Percentiles rank a stretch among this genome's conserved stretches.
Conservation (phyloP, 2,888 invertebrate genomes). For the Trichacis sp. region DNA sequence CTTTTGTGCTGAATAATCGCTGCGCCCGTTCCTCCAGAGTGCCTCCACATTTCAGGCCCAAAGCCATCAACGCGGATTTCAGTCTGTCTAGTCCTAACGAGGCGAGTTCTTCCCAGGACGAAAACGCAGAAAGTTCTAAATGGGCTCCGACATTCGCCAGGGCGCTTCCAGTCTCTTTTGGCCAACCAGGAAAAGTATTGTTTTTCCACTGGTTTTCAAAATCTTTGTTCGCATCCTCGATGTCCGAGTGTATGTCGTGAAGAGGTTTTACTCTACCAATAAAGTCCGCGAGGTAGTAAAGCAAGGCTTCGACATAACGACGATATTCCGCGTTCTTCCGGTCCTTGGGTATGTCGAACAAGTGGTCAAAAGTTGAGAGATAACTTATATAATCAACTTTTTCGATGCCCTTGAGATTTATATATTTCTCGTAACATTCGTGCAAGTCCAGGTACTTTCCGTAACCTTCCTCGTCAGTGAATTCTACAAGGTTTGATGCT, state of each 20-base stretch:
- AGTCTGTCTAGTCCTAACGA: slow-evolving; percentile 96
- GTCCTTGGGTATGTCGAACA: slow-evolving; percentile 94
- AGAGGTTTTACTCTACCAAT: slow-evolving; percentile 87
- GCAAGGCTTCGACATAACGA: slow-evolving; percentile 84
- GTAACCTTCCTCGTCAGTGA: slow-evolving; percentile 99
- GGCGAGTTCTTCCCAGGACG: slow-evolving; percentile 96
- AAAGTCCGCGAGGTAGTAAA: slow-evolving; percentile 89
- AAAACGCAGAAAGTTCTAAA: slow-evolving; percentile 97
- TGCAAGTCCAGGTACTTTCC: slow-evolving; percentile 98
- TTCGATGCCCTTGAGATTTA: slow-evolving; percentile 97
- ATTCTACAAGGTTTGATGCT: slow-evolving; percentile 88
- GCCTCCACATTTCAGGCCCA: slow-evolving; percentile 98
- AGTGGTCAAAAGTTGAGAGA: slow-evolving; percentile 91
- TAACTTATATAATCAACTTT: slow-evolving; percentile 97
- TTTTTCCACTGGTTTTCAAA: slow-evolving; percentile 90
- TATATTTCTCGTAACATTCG: slow-evolving; percentile 94
- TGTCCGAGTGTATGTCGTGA: slow-evolving; percentile 82
- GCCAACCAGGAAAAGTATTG: slow-evolving; percentile 95
- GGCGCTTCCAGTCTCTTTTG: slow-evolving; percentile 94
- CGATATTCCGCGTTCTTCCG: slow-evolving; percentile 89
- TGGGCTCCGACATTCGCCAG: slow-evolving; percentile 95
- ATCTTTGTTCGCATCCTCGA: slow-evolving; percentile 82
- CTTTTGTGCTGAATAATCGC: slow-evolving; percentile 95
- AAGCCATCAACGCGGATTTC: slow-evolving; percentile 96
- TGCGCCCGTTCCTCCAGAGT: slow-evolving; percentile 98